phyloP scores from a whole-genome alignment of 2,113 vertebrate species.

The Cebidichthys violaceus region DNA sequence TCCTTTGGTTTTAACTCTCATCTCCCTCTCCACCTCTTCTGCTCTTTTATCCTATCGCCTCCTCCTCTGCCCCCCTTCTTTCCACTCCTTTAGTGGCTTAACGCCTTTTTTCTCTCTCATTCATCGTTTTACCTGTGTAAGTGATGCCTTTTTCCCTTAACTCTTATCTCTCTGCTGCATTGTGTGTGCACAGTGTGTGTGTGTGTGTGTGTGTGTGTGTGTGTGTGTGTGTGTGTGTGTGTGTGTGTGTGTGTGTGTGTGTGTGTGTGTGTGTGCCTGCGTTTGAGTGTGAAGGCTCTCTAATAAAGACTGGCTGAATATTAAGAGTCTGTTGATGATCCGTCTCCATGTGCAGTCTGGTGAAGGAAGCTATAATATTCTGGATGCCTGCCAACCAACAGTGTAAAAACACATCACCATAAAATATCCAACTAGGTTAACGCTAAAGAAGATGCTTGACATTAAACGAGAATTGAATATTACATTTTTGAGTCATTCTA shows the following conservation, averaged over 20 bases:
- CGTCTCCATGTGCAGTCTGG: slow-evolving; percentile 30
- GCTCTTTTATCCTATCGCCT: slow-evolving; percentile 54
- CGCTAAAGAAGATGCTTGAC: slow-evolving; percentile 10
- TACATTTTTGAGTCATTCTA: background rate
- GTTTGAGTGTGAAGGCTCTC: slow-evolving; percentile 44
- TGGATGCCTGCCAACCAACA: slow-evolving; percentile 15
- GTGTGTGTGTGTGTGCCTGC: slow-evolving; percentile 28
- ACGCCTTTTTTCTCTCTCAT: slow-evolving; percentile 45
- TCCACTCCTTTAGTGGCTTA: slow-evolving; percentile 42
- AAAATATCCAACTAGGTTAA: slow-evolving; percentile 35
- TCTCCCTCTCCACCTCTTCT: slow-evolving; percentile 33
- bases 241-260: slow-evolving; percentile 35
- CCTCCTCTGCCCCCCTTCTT: background rate
- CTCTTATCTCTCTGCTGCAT: slow-evolving; percentile 57
- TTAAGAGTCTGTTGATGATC: slow-evolving; percentile 51
- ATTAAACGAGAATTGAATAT: slow-evolving; percentile 18
- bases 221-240: slow-evolving; percentile 24
- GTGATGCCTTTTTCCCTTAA: slow-evolving; percentile 44
- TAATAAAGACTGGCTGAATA: slow-evolving; percentile 45
- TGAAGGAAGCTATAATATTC: slow-evolving; percentile 37
- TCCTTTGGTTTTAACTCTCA: slow-evolving; percentile 49
- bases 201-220: slow-evolving; percentile 30
- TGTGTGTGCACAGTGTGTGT: slow-evolving; percentile 29
- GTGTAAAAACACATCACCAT: slow-evolving; percentile 7
- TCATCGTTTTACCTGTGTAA: slow-evolving; percentile 70